Evolutionary conservation across 1,140 invertebrate species (phyloP), one percentile per base, ranked within the genome.

Genomic region (Musca vetustissima): DNA sequence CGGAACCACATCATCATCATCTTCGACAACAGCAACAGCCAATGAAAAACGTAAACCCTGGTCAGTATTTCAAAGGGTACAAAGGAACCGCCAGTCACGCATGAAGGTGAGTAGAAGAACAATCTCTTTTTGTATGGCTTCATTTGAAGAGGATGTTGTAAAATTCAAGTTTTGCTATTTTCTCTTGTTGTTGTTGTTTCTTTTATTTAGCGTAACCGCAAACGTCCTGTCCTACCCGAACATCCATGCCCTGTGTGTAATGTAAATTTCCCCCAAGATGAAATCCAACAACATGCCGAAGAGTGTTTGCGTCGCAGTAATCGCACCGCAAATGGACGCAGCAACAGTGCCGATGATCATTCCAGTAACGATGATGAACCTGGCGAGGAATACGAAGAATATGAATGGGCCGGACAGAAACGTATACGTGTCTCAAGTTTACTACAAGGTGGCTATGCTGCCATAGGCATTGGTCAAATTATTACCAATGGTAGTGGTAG

Each of bases 361-460:
- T 69, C 68, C 21, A 70, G 69, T 66, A 67, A 70, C 48, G 70
- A 71, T 50, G 69, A 71, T 32, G 81, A 75, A 64, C 89, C 91
- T 57, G 88, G 89, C 68, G 88, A 89, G 55, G 89, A 88, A 47
- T 92, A 88, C 76, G 92, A 93, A 74, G 92, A 93, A 73, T 94
- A 93, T 75, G 91, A 92, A 74, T 93, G 92, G 92, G 90, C 91
- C 11, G 91, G 91, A 2, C 91, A 93, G 75, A 89, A 88, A 69
- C 84, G 92, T 75, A 88, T 93, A 47, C 84, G 91, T 43, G 90
- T 88, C 1, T 89, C 89, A 0, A 87, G 87, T 9, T 83, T 93
- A 73, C 83, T 93, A 22, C 85, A 89, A 72, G 91, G 91, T 11
- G 90, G 91, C 50, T 90, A 91, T 73, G 86, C 81, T 76, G 86